phyloP scores from a whole-genome alignment of 2,113 vertebrate genomes.

The Chamaea fasciata region DNA sequence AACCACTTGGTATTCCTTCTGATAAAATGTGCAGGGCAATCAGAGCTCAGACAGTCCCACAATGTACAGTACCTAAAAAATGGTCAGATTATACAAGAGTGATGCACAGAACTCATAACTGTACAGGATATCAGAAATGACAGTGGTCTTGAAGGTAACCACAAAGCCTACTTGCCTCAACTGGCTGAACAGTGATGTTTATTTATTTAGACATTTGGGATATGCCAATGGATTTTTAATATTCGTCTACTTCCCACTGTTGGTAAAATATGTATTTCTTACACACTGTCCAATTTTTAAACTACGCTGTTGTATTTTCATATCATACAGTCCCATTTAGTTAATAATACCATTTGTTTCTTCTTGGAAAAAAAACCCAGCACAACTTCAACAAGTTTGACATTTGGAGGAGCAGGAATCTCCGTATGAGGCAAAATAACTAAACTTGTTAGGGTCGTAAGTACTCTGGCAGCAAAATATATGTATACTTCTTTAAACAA shows the following conservation, averaged over 20 bases:
- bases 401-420: constrained; percentile 9
- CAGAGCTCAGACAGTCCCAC: not conserved
- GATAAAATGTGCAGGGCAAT: not conserved
- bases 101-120: not conserved
- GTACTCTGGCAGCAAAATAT: constrained; percentile 31
- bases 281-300: not conserved
- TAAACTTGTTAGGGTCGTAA: constrained; percentile 54
- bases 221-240: constrained; percentile 11
- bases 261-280: constrained; percentile 5
- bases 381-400: not conserved
- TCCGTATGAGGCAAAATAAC: constrained; percentile 25
- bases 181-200: not conserved
- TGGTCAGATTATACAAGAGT: not conserved
- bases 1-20: not conserved
- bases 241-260: not conserved
- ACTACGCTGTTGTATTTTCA: not conserved
- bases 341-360: constrained; percentile 23
- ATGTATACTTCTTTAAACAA: constrained; percentile 62
- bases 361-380: not conserved
- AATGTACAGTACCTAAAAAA: not conserved
- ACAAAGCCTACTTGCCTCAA: not conserved
- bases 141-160: not conserved
- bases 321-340: not conserved
- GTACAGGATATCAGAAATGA: not conserved
- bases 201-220: not conserved